These are phyloP conservation scores for Spodoptera frugiperda DNA, from an alignment of 1,140 invertebrate species.

Conservation along the genomic window DNA sequence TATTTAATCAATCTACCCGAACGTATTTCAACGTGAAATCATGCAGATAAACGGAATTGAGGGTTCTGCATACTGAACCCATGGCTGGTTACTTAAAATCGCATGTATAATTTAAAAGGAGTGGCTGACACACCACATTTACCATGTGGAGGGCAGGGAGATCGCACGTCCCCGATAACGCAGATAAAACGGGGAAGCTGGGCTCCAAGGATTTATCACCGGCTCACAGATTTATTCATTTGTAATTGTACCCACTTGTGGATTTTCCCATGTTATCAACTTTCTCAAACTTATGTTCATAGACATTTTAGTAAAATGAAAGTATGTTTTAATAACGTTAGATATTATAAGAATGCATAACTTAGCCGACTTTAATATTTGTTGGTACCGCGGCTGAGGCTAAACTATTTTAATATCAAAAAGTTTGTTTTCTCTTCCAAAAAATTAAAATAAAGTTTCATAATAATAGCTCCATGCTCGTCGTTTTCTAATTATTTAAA, in stretches of 20 bases:
- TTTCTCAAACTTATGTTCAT: no score
- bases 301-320: no score
- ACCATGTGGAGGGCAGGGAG: slow-evolving; percentile 51
- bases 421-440: not conserved
- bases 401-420: slow-evolving; percentile 41
- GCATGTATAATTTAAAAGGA: slow-evolving; percentile 77
- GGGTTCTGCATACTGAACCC: slow-evolving; percentile 56
- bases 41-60: slow-evolving; percentile 70
- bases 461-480: not conserved
- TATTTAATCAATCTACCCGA: slow-evolving; percentile 77
- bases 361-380: not conserved
- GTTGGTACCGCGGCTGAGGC: slow-evolving; percentile 3
- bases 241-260: slow-evolving; percentile 45
- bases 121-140: slow-evolving; percentile 57
- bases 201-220: slow-evolving; percentile 38
- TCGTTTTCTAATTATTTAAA: slow-evolving; percentile 46
- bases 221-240: slow-evolving; percentile 37
- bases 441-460: slow-evolving; percentile 14
- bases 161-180: slow-evolving; percentile 56
- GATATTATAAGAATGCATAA: not conserved
- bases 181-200: slow-evolving; percentile 43
- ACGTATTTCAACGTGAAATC: slow-evolving; percentile 69
- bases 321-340: no score
- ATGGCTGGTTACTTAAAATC: slow-evolving; percentile 68
- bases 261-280: slow-evolving; percentile 5